These are phyloP conservation scores for Linyphia triangularis DNA, from an alignment of 2,888 invertebrate genomes.

Conservation along the genomic window DNA sequence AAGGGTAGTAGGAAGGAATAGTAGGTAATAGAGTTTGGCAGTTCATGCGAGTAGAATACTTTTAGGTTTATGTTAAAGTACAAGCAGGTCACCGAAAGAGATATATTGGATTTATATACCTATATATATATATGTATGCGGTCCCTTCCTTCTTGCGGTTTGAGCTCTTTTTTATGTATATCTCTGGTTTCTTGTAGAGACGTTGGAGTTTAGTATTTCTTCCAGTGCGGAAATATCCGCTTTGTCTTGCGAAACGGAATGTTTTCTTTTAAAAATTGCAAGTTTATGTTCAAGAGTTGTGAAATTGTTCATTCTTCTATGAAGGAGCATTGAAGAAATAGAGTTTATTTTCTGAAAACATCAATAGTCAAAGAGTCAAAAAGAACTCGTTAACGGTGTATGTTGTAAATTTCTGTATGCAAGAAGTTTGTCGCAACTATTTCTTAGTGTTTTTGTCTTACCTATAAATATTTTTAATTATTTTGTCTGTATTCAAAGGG, in stretches of 20 bases:
- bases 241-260: background rate
- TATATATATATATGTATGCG: constrained; percentile 15
- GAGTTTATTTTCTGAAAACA: background rate
- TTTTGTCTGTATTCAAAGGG: no score
- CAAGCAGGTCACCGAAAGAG: background rate
- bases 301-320: background rate
- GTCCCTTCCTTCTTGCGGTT: background rate
- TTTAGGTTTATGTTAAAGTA: constrained; percentile 34
- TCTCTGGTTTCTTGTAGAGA: background rate
- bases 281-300: background rate
- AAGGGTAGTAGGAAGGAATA: background rate
- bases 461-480: no score
- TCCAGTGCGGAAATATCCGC: background rate
- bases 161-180: background rate
- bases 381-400: no score
- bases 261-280: background rate
- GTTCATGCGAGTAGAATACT: background rate
- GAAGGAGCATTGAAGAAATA: background rate
- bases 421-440: no score
- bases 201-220: background rate
- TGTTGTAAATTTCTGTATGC: no score
- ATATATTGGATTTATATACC: constrained; percentile 39
- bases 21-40: constrained; percentile 27
- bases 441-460: no score
- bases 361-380: background rate